Evolutionary conservation across 2,797 vertebrate species (phyloP), one percentile per base, ranked within the genome.

Genomic region (Artibeus lituratus): DNA sequence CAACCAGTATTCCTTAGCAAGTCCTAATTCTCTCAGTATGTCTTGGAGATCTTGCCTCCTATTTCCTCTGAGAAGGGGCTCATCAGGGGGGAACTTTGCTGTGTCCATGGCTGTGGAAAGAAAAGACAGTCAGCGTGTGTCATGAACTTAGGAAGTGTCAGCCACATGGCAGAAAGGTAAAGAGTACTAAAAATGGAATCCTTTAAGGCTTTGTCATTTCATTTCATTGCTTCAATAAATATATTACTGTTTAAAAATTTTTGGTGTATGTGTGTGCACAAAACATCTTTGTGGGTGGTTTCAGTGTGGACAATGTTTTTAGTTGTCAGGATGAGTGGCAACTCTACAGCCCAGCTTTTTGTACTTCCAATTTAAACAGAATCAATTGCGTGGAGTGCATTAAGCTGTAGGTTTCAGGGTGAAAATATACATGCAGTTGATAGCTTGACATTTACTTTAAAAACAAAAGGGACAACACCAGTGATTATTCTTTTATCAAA

Each of bases 1-100:
- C 11, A 98, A 19, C 98, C 98, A 98, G 73, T 94, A 88, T 0
- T 0, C 53, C 26, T 4, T 5, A 65, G 90, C 77, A 69, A 98
- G 57, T 5, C 96, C 98, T 80, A 72, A 94, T 11, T 95, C 37
- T 72, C 44, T 39, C 10, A 98, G 91, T 16, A 91, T 87, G 8
- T 90, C 73, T 35, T 72, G 72, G 47, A 98, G 89, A 35, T 96
- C 74, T 37, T 70, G 32, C 12, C 11, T 16, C 0, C 32, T 93
- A 77, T 65, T 22, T 0, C 26, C 42, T 84, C 9, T 62, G 26
- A 65, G 6, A 4, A 35, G 39, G 57, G 26, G 1, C 19, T 91
- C 70, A n/a, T 76, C 29, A n/a, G 35, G 0, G 5, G 0, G 47
- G 5, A 37, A 10, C 3, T 37, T 3, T 67, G 19, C 10, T 42